These are phyloP conservation scores for Carcharodon carcharias DNA, from an alignment of 2,797 vertebrate species.

Conservation along the genomic window DNA sequence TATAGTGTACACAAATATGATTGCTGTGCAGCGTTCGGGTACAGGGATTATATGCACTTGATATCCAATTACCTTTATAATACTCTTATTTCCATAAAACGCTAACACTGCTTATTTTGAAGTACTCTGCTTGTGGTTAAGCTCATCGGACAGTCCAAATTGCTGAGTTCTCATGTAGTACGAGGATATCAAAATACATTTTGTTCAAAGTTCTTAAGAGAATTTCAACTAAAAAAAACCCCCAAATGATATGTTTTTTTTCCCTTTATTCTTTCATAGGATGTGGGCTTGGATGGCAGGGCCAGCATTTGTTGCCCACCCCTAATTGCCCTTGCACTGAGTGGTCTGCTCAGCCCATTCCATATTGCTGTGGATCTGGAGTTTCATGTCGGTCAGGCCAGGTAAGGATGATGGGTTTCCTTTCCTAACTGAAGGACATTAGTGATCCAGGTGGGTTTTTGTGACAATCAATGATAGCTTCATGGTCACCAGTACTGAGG, in stretches of 20 bases:
- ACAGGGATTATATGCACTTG: background rate
- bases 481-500: too few relatives aligned
- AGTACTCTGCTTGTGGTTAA: background rate
- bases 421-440: too few relatives aligned
- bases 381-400: too few relatives aligned
- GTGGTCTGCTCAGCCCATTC: too few relatives aligned
- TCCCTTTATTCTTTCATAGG: too few relatives aligned
- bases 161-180: background rate
- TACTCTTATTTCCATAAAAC: background rate
- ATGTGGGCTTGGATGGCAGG: too few relatives aligned
- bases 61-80: background rate
- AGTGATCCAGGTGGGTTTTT: too few relatives aligned
- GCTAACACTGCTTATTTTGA: background rate
- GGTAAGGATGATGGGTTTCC: too few relatives aligned
- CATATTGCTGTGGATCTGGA: too few relatives aligned
- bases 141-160: background rate
- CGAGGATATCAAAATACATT: background rate
- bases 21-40: background rate
- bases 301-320: too few relatives aligned
- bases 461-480: too few relatives aligned
- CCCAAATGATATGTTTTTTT: background rate
- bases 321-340: too few relatives aligned
- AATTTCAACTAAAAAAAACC: background rate
- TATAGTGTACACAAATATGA: background rate
- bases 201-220: background rate